Conservation (phyloP, 1,140 invertebrate genomes). For the roundworm (Caenorhabditis elegans) region WBcel235 BX284606.5:8906501-8907000, state of each 20-base stretch:
- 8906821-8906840: neutral
- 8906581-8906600: conserved; percentile 9
- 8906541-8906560: neutral
- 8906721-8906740: neutral
- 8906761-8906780: conserved; percentile 27
- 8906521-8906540: conserved; percentile 8
- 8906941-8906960: neutral
- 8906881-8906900: conserved; percentile 25
- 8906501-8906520: conserved; percentile 23
- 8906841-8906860: conserved; percentile 15
- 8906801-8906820: neutral
- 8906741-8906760: no score
- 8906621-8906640: neutral
- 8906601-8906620: no score
- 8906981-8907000: neutral
- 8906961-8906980: neutral
- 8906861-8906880: conserved; percentile 17
- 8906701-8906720: neutral
- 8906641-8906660: neutral
- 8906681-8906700: neutral
- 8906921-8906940: neutral
- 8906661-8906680: neutral
- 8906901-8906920: neutral
- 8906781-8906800: neutral
- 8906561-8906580: neutral